Conservation (phyloP, 2,113 vertebrate species). For the Ranitomeya variabilis region DNA sequence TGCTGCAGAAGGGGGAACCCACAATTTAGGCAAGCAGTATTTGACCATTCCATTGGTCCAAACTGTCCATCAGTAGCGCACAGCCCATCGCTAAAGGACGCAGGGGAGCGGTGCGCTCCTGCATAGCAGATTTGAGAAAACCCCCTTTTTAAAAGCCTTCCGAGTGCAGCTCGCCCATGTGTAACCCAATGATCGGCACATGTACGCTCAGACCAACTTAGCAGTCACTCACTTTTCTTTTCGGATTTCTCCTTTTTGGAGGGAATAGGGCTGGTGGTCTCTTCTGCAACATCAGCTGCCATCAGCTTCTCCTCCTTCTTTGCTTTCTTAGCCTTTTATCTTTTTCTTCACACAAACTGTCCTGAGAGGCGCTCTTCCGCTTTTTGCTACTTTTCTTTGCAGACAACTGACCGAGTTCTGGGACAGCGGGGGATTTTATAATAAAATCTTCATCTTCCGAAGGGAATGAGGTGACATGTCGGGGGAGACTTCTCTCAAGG, state of each 20-base stretch:
- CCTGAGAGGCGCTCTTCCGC: constrained; percentile 55
- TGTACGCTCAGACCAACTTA: too few species aligned
- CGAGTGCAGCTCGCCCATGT: too few species aligned
- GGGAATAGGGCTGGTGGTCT: constrained; percentile 61
- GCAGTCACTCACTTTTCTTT: constrained; percentile 70
- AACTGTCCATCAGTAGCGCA: too few species aligned
- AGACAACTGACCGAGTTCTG: constrained; percentile 55
- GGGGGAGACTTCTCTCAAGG: not conserved
- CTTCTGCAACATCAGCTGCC: too few species aligned
- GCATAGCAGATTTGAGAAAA: too few species aligned
- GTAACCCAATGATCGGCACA: too few species aligned
- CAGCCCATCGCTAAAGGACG: too few species aligned
- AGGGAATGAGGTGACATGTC: not conserved
- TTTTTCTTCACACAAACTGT: constrained; percentile 34
- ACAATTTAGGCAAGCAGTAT: too few species aligned
- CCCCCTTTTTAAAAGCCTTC: too few species aligned
- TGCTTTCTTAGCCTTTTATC: constrained; percentile 30
- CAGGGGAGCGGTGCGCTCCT: too few species aligned
- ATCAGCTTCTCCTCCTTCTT: constrained; percentile 50
- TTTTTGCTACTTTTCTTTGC: constrained; percentile 67
- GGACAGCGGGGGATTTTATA: constrained; percentile 37
- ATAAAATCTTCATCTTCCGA: constrained; percentile 35
- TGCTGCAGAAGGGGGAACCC: too few species aligned
- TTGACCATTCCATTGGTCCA: too few species aligned
- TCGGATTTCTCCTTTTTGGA: constrained; percentile 57